Conservation (phyloP, 2,888 invertebrate species). For the Watsonalla binaria region DNA sequence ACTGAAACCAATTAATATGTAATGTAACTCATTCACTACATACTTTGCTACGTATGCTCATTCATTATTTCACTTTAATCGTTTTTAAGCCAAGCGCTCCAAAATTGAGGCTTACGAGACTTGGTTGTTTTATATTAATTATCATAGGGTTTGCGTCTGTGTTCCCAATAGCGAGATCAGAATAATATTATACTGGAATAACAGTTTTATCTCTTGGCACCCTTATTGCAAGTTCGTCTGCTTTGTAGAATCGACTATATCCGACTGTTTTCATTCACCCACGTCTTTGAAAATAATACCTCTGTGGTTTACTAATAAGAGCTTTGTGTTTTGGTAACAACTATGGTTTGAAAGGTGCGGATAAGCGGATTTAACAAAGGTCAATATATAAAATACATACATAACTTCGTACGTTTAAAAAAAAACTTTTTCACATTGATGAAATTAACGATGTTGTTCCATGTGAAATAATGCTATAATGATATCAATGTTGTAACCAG, state of each 20-base stretch:
- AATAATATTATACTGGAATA: conserved; percentile 1
- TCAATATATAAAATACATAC: too few species aligned
- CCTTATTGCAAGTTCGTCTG: background rate
- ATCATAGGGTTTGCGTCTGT: background rate
- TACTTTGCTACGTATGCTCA: background rate
- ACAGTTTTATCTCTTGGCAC: background rate
- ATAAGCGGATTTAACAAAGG: too few species aligned
- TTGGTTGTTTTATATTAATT: background rate
- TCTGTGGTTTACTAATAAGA: too few species aligned
- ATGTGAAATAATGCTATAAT: too few species aligned
- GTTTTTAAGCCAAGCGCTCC: background rate
- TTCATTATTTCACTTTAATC: background rate
- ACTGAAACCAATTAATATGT: too few species aligned
- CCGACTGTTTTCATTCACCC: background rate
- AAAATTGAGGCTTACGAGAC: background rate
- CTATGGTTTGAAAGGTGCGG: too few species aligned
- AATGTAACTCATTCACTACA: too few species aligned
- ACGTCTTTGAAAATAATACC: background rate
- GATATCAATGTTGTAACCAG: too few species aligned
- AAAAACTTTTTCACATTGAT: too few species aligned
- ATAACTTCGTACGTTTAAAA: too few species aligned
- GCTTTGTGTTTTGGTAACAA: too few species aligned
- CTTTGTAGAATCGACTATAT: background rate
- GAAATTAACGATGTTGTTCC: too few species aligned
- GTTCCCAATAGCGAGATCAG: conserved; percentile 1